Base-by-base conservation (phyloP, 2,888 invertebrate genomes). In the Lasioglossum pauxillum region DNA sequence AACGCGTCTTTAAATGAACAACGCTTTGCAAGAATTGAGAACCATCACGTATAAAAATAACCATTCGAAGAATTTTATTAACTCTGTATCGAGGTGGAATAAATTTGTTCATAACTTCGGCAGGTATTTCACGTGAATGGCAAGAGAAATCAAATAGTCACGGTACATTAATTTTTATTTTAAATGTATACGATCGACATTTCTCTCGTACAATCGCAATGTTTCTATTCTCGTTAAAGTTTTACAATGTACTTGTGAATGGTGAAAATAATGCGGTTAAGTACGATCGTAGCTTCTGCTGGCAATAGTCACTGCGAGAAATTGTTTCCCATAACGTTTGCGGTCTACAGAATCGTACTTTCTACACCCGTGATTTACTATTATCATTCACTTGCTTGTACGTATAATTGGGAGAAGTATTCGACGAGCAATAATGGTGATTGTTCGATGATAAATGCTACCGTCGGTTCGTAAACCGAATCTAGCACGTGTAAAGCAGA, bases 221-320 rank as follows among this genome's bases (percentile, higher is more conserved):
- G 31, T 23, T n/a, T 44, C 41, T 16, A 4, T 38, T 44, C 46
- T 14, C 46, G 64, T 49, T 44, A 2, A 38, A 75, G 19, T 16
- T 49, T 16, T 46, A 12, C n/a, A 23, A 41, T 23, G 35, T 14
- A 27, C 23, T 12, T 38, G 38, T 73, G n/a, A 76, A 74, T 14
- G 46, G 73, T 67, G 83, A 83, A 83, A 85, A 84, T 78, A 71
- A 72, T 57, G 69, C 60, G 31, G 57, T 53, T 46, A n/a, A 38
- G 71, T 41, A 64, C 35, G 49, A 53, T 27, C 76, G 31, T 41
- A 41, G 23, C 53, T 44, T 49, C 41, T 69, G 27, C 31, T n/a
- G 7, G 46, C 67, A 27, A 41, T 57, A 46, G 38, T 71, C 57
- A 27, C 35, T 31, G 10, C 16, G 12, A 35, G 76, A 77, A 77